These are phyloP conservation scores for Rissa tridactyla DNA, from an alignment of 2,113 vertebrate species.

Conservation along the genomic window DNA sequence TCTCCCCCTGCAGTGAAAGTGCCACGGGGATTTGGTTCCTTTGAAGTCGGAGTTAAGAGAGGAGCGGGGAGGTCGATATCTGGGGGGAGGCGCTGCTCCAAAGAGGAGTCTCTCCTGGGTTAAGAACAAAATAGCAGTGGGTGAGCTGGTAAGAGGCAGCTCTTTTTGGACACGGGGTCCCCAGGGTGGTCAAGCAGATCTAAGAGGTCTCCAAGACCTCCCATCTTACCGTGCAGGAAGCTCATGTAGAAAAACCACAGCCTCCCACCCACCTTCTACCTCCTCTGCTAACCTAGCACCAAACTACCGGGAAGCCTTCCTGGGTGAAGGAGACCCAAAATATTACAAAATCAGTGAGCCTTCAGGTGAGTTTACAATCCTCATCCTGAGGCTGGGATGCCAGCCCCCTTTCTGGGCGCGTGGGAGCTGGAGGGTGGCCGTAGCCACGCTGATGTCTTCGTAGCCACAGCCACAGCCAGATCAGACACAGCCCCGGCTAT, in stretches of 20 bases:
- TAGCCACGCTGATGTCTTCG: too few species aligned
- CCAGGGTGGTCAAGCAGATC: not conserved
- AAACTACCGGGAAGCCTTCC: not conserved
- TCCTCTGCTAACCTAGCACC: not conserved
- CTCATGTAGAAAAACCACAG: not conserved
- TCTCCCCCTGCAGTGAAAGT: not conserved
- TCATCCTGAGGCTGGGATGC: rapidly evolving
- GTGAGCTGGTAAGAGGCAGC: not conserved
- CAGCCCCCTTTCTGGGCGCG: rapidly evolving
- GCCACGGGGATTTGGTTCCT: not conserved
- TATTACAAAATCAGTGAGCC: rapidly evolving
- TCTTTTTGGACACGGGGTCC: not conserved
- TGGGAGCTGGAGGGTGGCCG: not conserved
- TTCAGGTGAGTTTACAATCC: not conserved
- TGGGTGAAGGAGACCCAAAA: not conserved
- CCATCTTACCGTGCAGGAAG: not conserved
- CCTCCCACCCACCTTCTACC: not conserved
- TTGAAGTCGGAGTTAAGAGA: not conserved
- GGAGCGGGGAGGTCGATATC: not conserved
- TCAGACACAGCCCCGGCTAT: not conserved
- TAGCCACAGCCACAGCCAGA: not conserved
- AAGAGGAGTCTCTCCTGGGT: not conserved
- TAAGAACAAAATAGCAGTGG: not conserved
- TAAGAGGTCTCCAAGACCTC: not conserved
- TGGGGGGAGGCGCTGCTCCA: not conserved